Evolutionary conservation across 1,140 invertebrate genomes (phyloP).

Genomic region (Meloidogyne hapla): DNA sequence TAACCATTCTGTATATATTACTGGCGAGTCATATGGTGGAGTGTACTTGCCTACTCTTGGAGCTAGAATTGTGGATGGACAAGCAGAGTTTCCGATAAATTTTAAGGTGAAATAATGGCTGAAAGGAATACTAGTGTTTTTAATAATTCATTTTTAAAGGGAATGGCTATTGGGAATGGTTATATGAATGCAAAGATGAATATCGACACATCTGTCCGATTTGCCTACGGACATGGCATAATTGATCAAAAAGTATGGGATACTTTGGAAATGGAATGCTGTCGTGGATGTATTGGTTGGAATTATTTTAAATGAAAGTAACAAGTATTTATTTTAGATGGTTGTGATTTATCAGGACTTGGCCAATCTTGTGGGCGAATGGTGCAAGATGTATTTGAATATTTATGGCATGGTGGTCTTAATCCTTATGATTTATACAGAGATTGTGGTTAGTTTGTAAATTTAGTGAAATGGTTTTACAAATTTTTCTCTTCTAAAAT

Average conservation of each 20-base stretch:
- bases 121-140: background rate
- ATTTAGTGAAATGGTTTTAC: too few species aligned
- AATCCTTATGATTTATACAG: slow-evolving; percentile 58
- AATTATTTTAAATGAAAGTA: background rate
- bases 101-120: slow-evolving; percentile 39
- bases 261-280: slow-evolving; percentile 56
- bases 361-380: slow-evolving; percentile 53
- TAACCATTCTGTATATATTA: slow-evolving; percentile 66
- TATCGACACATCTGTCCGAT: slow-evolving; percentile 63
- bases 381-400: slow-evolving; percentile 64
- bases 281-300: slow-evolving; percentile 45
- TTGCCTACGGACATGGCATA: slow-evolving; percentile 61
- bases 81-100: slow-evolving; percentile 61
- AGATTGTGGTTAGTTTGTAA: slow-evolving; percentile 5
- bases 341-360: slow-evolving; percentile 58
- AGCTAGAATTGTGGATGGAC: slow-evolving; percentile 65
- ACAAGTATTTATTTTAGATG: slow-evolving; percentile 36
- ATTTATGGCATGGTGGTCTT: slow-evolving; percentile 61
- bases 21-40: slow-evolving; percentile 67
- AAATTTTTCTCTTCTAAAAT: too few species aligned
- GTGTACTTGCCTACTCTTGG: slow-evolving; percentile 68
- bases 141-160: slow-evolving; percentile 33
- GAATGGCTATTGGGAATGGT: slow-evolving; percentile 64
- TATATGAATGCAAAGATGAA: slow-evolving; percentile 63
- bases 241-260: slow-evolving; percentile 64